A percentile compares a stretch with the other conserved stretches of the same genome.
Conservation (phyloP, 1,140 invertebrate genomes). For the Pseudomyrmex pallidus region DNA sequence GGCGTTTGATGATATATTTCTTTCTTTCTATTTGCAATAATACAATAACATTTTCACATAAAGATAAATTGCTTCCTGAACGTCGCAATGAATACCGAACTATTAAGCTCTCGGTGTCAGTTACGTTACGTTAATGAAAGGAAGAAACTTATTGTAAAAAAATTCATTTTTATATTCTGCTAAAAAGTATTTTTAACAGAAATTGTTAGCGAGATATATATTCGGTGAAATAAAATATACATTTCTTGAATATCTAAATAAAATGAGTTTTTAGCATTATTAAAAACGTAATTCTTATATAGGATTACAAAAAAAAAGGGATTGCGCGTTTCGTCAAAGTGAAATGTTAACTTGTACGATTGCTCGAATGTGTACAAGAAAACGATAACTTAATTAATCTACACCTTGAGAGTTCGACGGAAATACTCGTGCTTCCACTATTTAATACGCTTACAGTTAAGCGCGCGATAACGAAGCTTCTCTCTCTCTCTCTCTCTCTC, state of each 20-base stretch:
- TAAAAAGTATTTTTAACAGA: not conserved
- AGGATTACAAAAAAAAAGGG: too few relatives aligned
- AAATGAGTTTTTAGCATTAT: too few relatives aligned
- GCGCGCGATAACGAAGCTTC: not conserved
- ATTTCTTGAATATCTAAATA: not conserved
- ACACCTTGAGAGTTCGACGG: too few relatives aligned
- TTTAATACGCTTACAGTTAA: slow-evolving; percentile 5
- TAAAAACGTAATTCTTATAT: too few relatives aligned
- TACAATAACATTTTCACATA: not conserved
- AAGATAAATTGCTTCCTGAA: not conserved
- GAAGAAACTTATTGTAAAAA: not conserved
- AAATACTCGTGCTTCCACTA: too few relatives aligned
- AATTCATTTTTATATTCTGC: not conserved
- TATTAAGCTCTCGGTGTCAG: not conserved
- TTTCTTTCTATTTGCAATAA: too few relatives aligned
- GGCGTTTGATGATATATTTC: too few relatives aligned
- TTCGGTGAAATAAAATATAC: not conserved
- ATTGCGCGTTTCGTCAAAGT: too few relatives aligned
- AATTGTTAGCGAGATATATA: not conserved
- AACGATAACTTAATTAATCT: not conserved
- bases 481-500: not conserved
- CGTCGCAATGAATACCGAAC: not conserved
- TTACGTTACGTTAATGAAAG: not conserved
- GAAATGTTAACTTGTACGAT: not conserved
- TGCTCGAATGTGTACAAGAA: not conserved